Percentiles rank a stretch among this genome's conserved stretches.
phyloP scores from a whole-genome alignment of 2,797 vertebrate species.

The Mormyrops attenuatus region DNA sequence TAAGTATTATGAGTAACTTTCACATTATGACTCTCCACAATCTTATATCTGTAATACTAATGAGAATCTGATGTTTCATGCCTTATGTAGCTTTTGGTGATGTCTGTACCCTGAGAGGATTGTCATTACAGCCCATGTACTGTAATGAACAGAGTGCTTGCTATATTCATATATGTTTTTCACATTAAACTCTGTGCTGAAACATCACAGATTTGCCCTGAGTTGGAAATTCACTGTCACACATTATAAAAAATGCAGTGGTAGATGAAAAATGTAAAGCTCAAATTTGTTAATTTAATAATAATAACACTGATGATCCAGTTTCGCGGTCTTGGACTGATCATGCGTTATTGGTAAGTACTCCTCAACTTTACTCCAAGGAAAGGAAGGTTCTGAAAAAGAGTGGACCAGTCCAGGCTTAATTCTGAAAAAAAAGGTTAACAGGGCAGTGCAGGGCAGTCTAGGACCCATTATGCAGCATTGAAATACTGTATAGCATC shows the following conservation, averaged over 20 bases:
- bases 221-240: background rate
- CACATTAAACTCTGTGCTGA: background rate
- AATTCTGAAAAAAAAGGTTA: background rate
- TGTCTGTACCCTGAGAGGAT: background rate
- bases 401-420: background rate
- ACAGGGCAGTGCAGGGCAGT: conserved; percentile 6
- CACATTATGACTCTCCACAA: background rate
- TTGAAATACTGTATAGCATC: conserved; percentile 18
- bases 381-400: background rate
- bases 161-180: background rate
- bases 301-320: background rate
- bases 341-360: background rate
- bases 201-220: background rate
- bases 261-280: background rate
- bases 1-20: background rate
- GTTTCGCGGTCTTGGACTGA: background rate
- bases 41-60: background rate
- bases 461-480: conserved; percentile 9
- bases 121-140: background rate
- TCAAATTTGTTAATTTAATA: background rate
- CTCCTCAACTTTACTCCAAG: background rate
- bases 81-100: background rate
- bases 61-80: background rate
- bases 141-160: background rate
- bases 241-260: background rate